Percentiles rank a stretch among this genome's conserved stretches.
phyloP scores from a whole-genome alignment of 2,797 vertebrate species.

The Myotis daubentonii region DNA sequence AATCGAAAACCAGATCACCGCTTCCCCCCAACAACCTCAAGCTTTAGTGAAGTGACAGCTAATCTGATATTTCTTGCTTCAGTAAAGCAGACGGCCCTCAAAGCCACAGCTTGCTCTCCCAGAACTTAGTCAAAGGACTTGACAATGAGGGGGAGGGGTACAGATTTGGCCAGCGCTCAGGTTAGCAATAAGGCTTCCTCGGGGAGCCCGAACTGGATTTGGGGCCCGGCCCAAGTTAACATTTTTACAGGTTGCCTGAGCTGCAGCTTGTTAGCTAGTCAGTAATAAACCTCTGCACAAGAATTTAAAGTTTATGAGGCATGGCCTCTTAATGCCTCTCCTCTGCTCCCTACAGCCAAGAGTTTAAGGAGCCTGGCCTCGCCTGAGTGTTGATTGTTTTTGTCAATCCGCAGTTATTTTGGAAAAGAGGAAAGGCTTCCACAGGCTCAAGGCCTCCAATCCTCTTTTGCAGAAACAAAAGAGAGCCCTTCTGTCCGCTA shows the following conservation, averaged over 20 bases:
- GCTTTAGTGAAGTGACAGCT: constrained; percentile 55
- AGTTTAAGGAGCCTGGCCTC: constrained; percentile 68
- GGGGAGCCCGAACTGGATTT: constrained; percentile 75
- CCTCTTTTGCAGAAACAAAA: constrained; percentile 61
- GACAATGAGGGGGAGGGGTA: background rate
- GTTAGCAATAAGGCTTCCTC: constrained; percentile 73
- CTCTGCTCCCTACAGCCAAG: constrained; percentile 60
- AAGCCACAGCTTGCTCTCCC: background rate
- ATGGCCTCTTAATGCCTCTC: constrained; percentile 76
- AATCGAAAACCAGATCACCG: constrained; percentile 70
- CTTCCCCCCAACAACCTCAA: constrained; percentile 11
- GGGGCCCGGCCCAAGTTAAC: constrained; percentile 76
- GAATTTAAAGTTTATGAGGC: constrained; percentile 82
- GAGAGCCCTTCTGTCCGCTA: background rate
- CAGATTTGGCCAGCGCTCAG: constrained; percentile 59
- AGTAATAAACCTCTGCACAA: constrained; percentile 76
- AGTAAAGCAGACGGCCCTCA: constrained; percentile 52
- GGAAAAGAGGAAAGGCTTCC: background rate
- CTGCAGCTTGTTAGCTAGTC: constrained; percentile 76
- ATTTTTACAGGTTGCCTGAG: constrained; percentile 80
- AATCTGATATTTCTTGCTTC: constrained; percentile 66
- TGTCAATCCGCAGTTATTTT: constrained; percentile 70
- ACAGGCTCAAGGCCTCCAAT: constrained; percentile 48
- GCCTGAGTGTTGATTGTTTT: constrained; percentile 78
- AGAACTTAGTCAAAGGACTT: constrained; percentile 50